phyloP scores from a whole-genome alignment of 2,888 invertebrate genomes.

The Cyclophora albipunctata region DNA sequence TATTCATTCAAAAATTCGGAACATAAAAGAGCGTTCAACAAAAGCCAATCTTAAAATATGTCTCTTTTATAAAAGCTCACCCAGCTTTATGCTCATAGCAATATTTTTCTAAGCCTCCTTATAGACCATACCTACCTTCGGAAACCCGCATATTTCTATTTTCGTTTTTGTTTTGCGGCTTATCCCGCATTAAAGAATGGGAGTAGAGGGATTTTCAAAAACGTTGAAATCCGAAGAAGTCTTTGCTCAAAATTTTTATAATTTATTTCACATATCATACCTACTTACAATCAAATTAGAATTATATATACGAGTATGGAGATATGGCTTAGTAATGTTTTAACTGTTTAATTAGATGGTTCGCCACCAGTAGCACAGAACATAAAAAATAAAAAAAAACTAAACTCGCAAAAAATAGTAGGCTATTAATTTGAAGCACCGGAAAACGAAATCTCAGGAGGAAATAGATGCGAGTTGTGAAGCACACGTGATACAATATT shows the following conservation, averaged over 20 bases:
- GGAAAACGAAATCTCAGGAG: slow-evolving; percentile 74
- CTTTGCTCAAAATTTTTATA: too few species aligned
- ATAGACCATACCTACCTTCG: slow-evolving; percentile 30
- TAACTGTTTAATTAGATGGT: too few species aligned
- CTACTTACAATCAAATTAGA: too few species aligned
- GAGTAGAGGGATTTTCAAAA: too few species aligned
- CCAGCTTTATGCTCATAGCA: slow-evolving; percentile 25
- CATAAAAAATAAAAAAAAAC: slow-evolving; percentile 34
- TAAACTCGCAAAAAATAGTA: slow-evolving; percentile 52
- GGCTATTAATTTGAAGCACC: slow-evolving; percentile 68
- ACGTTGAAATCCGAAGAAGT: too few species aligned
- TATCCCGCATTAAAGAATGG: slow-evolving; percentile 56
- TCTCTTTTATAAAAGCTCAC: slow-evolving; percentile 40
- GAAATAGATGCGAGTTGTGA: slow-evolving; percentile 63
- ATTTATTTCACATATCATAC: too few species aligned
- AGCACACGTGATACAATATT: slow-evolving; percentile 75
- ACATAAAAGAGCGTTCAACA: slow-evolving; percentile 59
- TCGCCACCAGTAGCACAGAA: too few species aligned
- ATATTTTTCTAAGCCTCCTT: slow-evolving; percentile 32
- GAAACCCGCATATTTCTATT: slow-evolving; percentile 50
- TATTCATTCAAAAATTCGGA: slow-evolving; percentile 59
- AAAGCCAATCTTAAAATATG: slow-evolving; percentile 59
- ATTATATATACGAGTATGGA: too few species aligned
- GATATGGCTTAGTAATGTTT: too few species aligned
- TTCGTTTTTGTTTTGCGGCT: slow-evolving; percentile 60